Base-by-base conservation (phyloP, 2,888 invertebrate species). In the Cryptocheilus praepositus region DNA sequence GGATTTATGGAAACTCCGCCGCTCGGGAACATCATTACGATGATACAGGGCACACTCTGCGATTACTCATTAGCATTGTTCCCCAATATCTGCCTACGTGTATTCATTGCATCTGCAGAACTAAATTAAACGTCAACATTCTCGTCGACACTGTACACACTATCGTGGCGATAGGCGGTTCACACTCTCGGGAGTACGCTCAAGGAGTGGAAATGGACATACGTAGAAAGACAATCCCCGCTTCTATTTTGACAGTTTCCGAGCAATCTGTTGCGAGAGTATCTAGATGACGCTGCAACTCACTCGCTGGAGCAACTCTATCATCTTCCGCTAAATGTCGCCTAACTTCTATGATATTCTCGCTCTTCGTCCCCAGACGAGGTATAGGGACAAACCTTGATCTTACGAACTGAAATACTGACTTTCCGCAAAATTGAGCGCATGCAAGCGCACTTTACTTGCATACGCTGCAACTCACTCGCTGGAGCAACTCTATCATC, bases 111-210 rank as follows among this genome's bases (percentile, higher is more conserved):
- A 52, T 64, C 16, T 54, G 54, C 55, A 55, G 55, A 25, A 64
- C 57, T 44, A 63, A 75, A 74, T 70, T 71, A 70, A 79, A 79
- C 65, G 79, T 79, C 79, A 79, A 79, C 79, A 79, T 77, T 65
- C 70, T 71, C 45, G 55, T 67, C 76, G 67, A 66, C 64, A 67
- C 75, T 64, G 62, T 18, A 16, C 49, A 49, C 49, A 36, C 49
- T 18, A 49, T 49, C 49, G 49, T 8, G 18, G n/a, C 49, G 18
- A 16, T 8, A 49, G 36, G 36, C 36, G 36, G 49, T 16, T 18
- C 49, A 11, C 3, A 49, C n/a, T 49, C 18, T 49, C 49, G 18
- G 18, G 49, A 4, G 8, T 18, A 49, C 49, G 49, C 49, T 49
- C 49, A 16, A 49, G 18, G 4, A 49, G 18, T 49, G 18, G 49